Evolutionary conservation across 1,140 invertebrate genomes (phyloP).

Genomic region (Theocolax elegans): DNA sequence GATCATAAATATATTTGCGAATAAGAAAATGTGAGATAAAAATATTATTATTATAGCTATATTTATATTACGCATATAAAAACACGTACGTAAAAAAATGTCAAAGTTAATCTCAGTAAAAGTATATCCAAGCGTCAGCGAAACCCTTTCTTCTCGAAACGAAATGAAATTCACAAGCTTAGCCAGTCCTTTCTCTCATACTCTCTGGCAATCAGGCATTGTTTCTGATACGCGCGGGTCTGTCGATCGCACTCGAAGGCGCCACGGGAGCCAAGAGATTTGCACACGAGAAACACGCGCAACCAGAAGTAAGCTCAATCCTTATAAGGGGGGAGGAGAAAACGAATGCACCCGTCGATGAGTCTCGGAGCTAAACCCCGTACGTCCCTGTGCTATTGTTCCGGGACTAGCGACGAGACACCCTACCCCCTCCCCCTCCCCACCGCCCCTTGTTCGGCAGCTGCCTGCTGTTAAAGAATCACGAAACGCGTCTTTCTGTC

Average conservation of each 20-base stretch:
- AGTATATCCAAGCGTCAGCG: no score
- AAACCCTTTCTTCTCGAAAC: no score
- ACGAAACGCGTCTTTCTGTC: not conserved
- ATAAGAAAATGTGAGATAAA: no score
- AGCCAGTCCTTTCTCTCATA: not conserved
- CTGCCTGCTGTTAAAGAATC: slow-evolving; percentile 33
- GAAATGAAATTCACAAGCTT: no score
- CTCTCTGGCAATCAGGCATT: not conserved
- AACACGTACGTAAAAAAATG: no score
- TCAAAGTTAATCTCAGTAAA: no score
- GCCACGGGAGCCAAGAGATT: slow-evolving; percentile 21
- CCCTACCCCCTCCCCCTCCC: not conserved
- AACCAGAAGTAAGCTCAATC: no score
- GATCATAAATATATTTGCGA: no score
- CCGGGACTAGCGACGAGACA: slow-evolving; percentile 10
- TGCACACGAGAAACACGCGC: not conserved
- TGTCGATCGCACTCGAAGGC: slow-evolving; percentile 13
- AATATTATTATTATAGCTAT: no score
- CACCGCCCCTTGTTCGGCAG: not conserved
- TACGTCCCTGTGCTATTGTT: slow-evolving; percentile 21
- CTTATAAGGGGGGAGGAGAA: not conserved
- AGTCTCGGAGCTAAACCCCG: slow-evolving; percentile 5
- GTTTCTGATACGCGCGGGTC: slow-evolving; percentile 1
- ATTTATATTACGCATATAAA: no score
- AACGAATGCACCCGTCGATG: slow-evolving; percentile 3